These are phyloP conservation scores for Brachyhypopomus gauderio DNA, from an alignment of 2,113 vertebrate species.

Conservation along the genomic window DNA sequence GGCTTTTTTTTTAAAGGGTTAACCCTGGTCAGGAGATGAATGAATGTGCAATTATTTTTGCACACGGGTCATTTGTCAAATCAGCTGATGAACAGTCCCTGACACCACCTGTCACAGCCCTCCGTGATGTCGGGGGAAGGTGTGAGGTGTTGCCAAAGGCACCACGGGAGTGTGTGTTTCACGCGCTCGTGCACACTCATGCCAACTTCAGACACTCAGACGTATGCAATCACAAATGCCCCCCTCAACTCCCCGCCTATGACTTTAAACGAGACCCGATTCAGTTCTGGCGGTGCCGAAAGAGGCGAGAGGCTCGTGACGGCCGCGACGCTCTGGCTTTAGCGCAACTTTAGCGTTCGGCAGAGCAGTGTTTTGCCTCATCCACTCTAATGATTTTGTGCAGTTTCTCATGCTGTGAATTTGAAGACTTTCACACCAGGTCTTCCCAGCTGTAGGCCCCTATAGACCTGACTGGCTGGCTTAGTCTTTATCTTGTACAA, in stretches of 20 bases:
- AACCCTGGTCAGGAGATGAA: conserved; percentile 21
- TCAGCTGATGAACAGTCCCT: neutral
- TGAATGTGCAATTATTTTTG: conserved; percentile 42
- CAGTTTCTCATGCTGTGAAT: neutral
- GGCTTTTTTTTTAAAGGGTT: conserved; percentile 15
- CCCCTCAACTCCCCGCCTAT: too few species aligned
- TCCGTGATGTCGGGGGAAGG: neutral
- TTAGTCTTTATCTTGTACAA: neutral
- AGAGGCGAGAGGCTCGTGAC: neutral
- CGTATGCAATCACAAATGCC: neutral
- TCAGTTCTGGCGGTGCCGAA: neutral
- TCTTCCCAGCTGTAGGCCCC: too few species aligned
- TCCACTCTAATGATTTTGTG: neutral
- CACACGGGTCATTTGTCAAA: conserved; percentile 8
- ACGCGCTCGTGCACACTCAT: neutral
- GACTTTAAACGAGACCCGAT: neutral
- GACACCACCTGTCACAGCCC: conserved; percentile 5
- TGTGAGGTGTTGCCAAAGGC: neutral
- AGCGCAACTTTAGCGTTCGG: neutral
- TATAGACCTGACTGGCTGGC: neutral
- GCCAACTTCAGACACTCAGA: neutral
- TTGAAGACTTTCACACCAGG: neutral
- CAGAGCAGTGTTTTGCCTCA: neutral
- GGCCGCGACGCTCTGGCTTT: too few species aligned
- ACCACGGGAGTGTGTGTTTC: neutral